These are phyloP conservation scores for Harpalus rubripes DNA, from an alignment of 2,888 invertebrate genomes.

Conservation along the genomic window DNA sequence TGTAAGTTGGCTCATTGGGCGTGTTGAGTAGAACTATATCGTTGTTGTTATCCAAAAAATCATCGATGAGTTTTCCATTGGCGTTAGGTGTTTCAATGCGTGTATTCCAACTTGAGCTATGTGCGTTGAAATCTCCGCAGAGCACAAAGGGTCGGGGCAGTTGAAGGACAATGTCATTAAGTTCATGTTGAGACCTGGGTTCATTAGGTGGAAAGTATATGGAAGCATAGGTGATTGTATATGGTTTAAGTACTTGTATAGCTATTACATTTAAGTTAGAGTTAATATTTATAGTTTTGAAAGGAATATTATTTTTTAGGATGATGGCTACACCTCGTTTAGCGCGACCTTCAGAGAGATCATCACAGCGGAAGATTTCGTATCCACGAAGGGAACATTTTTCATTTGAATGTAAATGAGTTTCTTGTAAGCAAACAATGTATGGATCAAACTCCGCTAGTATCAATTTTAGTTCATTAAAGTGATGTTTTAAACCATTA, in stretches of 20 bases:
- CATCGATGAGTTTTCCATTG: slow-evolving; percentile 2
- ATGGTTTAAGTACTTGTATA: not conserved
- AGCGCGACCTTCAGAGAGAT: not conserved
- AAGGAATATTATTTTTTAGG: not conserved
- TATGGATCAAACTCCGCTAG: slow-evolving; percentile 6
- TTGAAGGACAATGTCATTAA: not conserved
- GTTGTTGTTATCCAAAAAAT: slow-evolving; percentile 9
- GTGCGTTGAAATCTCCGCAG: slow-evolving; percentile 7
- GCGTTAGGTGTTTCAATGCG: not conserved
- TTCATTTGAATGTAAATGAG: slow-evolving; percentile 1
- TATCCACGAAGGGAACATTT: not conserved
- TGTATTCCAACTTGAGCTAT: slow-evolving; percentile 1
- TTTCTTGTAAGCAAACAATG: slow-evolving; percentile 3
- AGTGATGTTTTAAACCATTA: slow-evolving; percentile 6
- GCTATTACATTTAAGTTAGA: slow-evolving; percentile 7
- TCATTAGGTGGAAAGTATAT: slow-evolving; percentile 1
- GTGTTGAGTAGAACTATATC: not conserved
- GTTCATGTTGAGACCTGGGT: not conserved
- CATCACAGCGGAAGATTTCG: not conserved
- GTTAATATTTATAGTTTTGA: not conserved
- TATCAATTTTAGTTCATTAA: slow-evolving; percentile 9
- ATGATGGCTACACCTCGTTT: not conserved
- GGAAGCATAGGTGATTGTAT: not conserved
- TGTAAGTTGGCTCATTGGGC: slow-evolving; percentile 7
- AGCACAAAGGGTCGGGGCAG: not conserved